Evolutionary conservation across 2,113 vertebrate genomes (phyloP), one percentile per base, ranked within the genome.

Genomic region (Corythornis madagascariensis): DNA sequence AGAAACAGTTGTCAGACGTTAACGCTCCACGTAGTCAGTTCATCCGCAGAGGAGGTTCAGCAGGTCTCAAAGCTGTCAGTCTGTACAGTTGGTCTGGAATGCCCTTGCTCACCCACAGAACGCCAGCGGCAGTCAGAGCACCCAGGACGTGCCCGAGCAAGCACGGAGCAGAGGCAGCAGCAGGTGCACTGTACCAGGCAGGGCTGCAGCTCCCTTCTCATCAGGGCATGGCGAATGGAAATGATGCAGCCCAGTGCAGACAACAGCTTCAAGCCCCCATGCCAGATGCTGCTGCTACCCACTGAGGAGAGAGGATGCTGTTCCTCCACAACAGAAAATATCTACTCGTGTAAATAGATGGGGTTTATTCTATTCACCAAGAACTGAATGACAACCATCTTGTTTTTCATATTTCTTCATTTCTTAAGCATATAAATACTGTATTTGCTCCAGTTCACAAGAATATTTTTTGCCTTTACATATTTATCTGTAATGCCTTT

Each of bases 81-180:
- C 13, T 16, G 20, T 3, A 53, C 53, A 7, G 1, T 1, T 14
- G 15, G 5, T 16, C 48, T 3, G 29, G 53, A n/a, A 38, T 5
- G 26, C 21, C 16, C 5, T 10, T 9, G 18, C 19, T 57, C 43
- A 6, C 35, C 21, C 11, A 1, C 0, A 0, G 50, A 12, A 50
- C 31, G 42, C 26, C 2, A 3, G 40, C 20, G 0, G 4, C 19
- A 42, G 29, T 4, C 19, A 4, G 25, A 31, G 26, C 21, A 1
- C 13, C 25, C 1, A 1, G 18, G 35, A n/a, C 21, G 21, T 11
- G 42, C 42, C 25, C 56, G 8, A 1, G 8, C 19, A 7, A 11
- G 9, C 5, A 2, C 25, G 1, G 5, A 2, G 10, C 50, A 11
- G 1, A 9, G 38, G 24, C 15, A 3, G 52, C 5, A 21, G 29